These are phyloP conservation scores for Coluber constrictor DNA, from an alignment of 2,797 vertebrate genomes.

Conservation along the genomic window DNA sequence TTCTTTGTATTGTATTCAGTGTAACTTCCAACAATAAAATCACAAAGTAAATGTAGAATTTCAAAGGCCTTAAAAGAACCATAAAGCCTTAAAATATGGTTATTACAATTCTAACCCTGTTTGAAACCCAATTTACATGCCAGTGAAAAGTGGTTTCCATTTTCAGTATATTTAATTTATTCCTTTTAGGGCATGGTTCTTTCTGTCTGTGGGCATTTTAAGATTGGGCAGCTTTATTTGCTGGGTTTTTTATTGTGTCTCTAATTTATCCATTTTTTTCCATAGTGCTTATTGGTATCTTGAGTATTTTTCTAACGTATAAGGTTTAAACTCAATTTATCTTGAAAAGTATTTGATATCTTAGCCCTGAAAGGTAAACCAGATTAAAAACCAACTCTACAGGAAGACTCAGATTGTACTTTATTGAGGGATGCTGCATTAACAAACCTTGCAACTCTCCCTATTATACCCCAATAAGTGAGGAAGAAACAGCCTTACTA, in stretches of 20 bases:
- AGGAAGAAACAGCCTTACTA: not conserved
- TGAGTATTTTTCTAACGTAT: not conserved
- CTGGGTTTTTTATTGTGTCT: not conserved
- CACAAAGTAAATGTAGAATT: not conserved
- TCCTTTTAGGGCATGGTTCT: not conserved
- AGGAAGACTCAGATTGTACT: not conserved
- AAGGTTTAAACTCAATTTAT: not conserved
- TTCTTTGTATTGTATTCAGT: not conserved
- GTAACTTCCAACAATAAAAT: not conserved
- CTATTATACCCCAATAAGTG: not conserved
- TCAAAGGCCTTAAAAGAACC: not conserved
- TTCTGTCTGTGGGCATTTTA: not conserved
- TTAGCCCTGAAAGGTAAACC: not conserved
- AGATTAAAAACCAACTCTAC: not conserved
- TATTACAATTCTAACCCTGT: not conserved
- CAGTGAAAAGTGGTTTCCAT: not conserved
- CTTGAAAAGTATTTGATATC: not conserved
- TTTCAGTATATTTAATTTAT: not conserved
- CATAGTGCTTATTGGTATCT: not conserved
- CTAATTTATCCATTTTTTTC: not conserved
- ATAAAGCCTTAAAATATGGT: not conserved
- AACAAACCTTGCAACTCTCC: not conserved
- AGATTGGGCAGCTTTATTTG: not conserved
- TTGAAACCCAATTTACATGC: not conserved
- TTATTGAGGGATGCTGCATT: not conserved